These are phyloP conservation scores for Heterodera carotae DNA, from an alignment of 1,140 invertebrate species.

Conservation along the genomic window DNA sequence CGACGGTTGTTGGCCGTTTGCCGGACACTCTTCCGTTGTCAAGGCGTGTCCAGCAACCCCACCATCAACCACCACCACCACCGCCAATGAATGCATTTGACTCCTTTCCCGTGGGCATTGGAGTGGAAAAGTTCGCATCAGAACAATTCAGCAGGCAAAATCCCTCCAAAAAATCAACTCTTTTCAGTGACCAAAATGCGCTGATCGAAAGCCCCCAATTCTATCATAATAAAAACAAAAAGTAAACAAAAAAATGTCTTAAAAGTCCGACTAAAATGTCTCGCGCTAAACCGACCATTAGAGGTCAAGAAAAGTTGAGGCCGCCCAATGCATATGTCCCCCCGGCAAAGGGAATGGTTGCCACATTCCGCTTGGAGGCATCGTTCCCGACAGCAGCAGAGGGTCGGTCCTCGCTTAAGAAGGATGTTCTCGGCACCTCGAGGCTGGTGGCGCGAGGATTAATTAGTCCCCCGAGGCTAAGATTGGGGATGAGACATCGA, in stretches of 20 bases:
- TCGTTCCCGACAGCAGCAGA: too few relatives aligned
- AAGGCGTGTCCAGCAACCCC: not conserved
- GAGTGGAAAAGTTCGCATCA: not conserved
- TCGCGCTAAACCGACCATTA: too few relatives aligned
- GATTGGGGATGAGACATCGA: not conserved
- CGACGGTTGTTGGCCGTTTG: not conserved
- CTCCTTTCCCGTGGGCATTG: not conserved
- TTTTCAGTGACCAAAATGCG: not conserved
- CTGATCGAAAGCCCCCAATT: too few relatives aligned
- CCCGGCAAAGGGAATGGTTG: not conserved
- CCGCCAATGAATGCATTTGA: too few relatives aligned
- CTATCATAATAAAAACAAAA: too few relatives aligned
- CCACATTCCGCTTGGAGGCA: not conserved
- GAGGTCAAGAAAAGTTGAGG: not conserved
- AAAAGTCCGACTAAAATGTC: too few relatives aligned
- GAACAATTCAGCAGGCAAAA: too few relatives aligned
- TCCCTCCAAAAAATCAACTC: not conserved
- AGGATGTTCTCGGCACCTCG: not conserved
- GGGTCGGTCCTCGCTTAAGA: not conserved
- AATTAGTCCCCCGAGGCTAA: not conserved
- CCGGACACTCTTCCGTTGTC: not conserved
- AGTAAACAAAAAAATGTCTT: too few relatives aligned
- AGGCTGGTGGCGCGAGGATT: not conserved
- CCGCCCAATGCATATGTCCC: too few relatives aligned
- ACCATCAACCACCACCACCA: not conserved